Evolutionary conservation across 2,888 invertebrate species (phyloP).

Genomic region (Synanthedon formicaeformis): DNA sequence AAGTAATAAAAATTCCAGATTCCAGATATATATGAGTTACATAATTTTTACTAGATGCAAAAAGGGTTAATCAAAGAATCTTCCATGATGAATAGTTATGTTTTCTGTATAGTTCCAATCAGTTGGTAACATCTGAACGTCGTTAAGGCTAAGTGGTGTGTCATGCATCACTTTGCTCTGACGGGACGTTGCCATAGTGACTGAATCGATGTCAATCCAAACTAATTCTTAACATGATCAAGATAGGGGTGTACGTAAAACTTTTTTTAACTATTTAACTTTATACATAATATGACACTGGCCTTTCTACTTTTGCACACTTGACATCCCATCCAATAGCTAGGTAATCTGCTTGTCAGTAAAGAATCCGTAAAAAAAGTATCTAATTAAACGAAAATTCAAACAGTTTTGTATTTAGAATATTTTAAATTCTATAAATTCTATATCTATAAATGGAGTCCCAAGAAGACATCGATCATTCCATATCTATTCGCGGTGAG

Average conservation of each 20-base stretch:
- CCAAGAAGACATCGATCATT: neutral
- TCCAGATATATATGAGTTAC: too few species aligned
- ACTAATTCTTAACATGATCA: neutral
- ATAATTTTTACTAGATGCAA: neutral
- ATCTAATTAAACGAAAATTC: too few species aligned
- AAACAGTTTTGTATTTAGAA: too few species aligned
- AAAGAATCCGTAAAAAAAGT: too few species aligned
- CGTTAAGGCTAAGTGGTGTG: neutral
- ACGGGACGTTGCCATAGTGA: neutral
- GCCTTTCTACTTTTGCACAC: too few species aligned
- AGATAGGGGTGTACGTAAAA: neutral
- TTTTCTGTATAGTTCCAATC: neutral
- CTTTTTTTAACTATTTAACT: too few species aligned
- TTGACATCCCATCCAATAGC: too few species aligned
- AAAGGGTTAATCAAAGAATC: neutral
- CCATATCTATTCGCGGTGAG: neutral
- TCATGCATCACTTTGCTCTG: neutral
- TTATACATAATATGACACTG: too few species aligned
- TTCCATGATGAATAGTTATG: neutral
- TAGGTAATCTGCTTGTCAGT: too few species aligned
- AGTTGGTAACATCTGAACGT: neutral
- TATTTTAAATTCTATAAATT: neutral
- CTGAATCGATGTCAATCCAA: neutral
- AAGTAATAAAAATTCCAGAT: too few species aligned
- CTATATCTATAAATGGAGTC: neutral